phyloP scores from a whole-genome alignment of 1,140 invertebrate genomes.

The Pteromalus puparum region DNA sequence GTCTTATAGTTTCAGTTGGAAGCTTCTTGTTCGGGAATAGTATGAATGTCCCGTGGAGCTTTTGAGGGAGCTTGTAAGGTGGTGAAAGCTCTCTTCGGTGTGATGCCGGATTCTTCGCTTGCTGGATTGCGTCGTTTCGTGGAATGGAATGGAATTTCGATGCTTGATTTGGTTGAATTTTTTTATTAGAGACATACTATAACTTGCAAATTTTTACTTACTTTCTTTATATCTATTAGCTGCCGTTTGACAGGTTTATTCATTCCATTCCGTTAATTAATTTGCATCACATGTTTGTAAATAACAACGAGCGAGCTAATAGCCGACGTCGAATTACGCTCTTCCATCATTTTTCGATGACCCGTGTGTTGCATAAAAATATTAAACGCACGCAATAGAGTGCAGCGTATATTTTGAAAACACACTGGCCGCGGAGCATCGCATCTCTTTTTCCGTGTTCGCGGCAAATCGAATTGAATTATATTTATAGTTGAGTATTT shows the following conservation, averaged over 20 bases:
- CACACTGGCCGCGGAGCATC: no score
- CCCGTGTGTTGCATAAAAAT: neutral
- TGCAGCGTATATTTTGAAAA: neutral
- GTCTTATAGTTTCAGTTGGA: neutral
- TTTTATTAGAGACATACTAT: no score
- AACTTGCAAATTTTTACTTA: no score
- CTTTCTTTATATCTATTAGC: no score
- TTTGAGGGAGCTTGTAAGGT: neutral
- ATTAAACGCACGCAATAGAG: neutral
- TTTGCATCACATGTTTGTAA: no score
- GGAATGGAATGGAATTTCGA: no score
- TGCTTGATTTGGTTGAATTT: no score
- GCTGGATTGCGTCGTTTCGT: neutral
- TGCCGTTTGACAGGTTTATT: no score
- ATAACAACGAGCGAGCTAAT: no score
- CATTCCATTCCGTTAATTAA: no score
- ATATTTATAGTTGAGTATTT: slow-evolving; percentile 16
- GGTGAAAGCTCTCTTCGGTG: neutral
- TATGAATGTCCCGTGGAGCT: neutral
- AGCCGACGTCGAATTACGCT: no score
- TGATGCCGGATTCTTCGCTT: no score
- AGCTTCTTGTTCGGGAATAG: neutral
- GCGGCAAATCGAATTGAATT: neutral
- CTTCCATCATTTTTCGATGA: neutral
- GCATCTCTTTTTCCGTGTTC: neutral